phyloP scores from a whole-genome alignment of 2,113 vertebrate species.

The Rhinolophus ferrumequinum region DNA sequence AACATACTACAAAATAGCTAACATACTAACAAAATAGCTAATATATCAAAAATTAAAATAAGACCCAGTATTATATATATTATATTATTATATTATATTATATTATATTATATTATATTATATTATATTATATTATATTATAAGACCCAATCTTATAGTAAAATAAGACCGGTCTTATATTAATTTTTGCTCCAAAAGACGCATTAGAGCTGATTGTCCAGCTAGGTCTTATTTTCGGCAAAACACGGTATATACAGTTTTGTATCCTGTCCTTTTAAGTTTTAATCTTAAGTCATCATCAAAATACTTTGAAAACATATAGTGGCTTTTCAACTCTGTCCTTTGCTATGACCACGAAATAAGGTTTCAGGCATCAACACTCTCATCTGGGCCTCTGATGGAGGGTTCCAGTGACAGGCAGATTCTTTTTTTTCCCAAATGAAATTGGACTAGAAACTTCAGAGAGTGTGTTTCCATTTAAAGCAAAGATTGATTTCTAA shows the following conservation, averaged over 20 bases:
- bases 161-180: too few species aligned
- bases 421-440: background rate
- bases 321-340: background rate
- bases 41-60: too few species aligned
- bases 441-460: background rate
- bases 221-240: too few species aligned
- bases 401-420: background rate
- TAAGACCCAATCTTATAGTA: too few species aligned
- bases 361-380: background rate
- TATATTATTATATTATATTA: too few species aligned
- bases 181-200: too few species aligned
- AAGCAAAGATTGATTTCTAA: constrained; percentile 22
- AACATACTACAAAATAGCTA: background rate
- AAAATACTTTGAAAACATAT: background rate
- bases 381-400: background rate
- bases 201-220: too few species aligned
- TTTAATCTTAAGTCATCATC: background rate
- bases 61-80: too few species aligned
- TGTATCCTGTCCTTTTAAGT: background rate
- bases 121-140: too few species aligned
- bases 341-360: background rate
- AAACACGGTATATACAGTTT: background rate
- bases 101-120: too few species aligned
- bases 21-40: too few species aligned
- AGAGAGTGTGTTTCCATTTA: background rate